Evolutionary conservation across 2,113 vertebrate species (phyloP).

Genomic region (Mesembrinibis cayennensis): DNA sequence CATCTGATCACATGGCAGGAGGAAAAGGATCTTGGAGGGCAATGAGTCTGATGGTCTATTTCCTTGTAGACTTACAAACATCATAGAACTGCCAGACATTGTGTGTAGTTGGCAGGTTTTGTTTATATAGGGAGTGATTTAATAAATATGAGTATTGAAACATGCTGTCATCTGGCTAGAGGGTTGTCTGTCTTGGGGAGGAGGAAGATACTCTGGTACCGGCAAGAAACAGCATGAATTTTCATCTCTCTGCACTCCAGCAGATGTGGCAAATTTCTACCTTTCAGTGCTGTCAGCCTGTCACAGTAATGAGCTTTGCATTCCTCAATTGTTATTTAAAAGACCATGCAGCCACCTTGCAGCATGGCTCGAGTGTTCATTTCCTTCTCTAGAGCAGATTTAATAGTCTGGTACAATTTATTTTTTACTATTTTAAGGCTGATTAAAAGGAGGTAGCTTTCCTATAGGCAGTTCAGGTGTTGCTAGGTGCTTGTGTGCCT

Average conservation of each 20-base stretch:
- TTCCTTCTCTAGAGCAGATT: neutral
- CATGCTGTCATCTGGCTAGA: neutral
- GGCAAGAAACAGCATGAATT: neutral
- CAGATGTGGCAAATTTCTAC: neutral
- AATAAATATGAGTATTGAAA: neutral
- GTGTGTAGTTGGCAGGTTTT: neutral
- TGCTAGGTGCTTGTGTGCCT: neutral
- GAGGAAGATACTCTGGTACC: neutral
- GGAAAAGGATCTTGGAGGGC: neutral
- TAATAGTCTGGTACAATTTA: neutral
- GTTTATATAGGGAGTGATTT: slow-evolving; percentile 20
- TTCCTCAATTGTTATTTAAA: neutral
- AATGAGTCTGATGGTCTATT: neutral
- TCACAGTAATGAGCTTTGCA: slow-evolving; percentile 16
- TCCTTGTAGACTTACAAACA: neutral
- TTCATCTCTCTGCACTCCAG: neutral
- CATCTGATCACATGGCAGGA: neutral
- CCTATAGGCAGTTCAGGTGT: neutral
- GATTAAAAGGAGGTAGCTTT: neutral
- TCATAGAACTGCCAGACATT: neutral
- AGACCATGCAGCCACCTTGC: neutral
- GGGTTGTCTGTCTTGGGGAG: neutral
- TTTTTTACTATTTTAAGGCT: neutral
- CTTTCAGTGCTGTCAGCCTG: slow-evolving; percentile 3
- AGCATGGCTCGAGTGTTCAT: neutral